Percentiles rank a stretch among this genome's conserved stretches.
Evolutionary conservation across 2,113 vertebrate species (phyloP).

Genomic region (Paralichthys olivaceus): DNA sequence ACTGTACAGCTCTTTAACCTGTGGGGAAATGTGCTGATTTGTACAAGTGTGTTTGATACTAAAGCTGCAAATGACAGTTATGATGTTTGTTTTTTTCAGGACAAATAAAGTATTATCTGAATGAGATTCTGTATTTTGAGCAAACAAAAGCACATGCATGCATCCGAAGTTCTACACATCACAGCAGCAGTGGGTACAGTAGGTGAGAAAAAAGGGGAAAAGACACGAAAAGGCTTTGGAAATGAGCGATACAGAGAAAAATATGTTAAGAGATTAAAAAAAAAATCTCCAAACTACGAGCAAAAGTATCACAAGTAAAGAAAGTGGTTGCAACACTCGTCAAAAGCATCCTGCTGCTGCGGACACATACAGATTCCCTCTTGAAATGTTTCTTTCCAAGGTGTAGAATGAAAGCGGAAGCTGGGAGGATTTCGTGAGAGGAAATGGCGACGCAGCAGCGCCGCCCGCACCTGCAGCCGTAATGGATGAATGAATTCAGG

Average conservation of each 20-base stretch:
- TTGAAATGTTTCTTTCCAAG: background rate
- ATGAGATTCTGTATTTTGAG: background rate
- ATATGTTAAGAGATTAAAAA: background rate
- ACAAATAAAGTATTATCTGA: background rate
- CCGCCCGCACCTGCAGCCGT: background rate
- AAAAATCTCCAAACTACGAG: conserved; percentile 11
- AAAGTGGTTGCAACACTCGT: conserved; percentile 11
- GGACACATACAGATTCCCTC: conserved; percentile 23
- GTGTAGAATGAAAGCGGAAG: background rate
- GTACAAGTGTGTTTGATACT: conserved; percentile 12
- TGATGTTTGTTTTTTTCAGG: background rate
- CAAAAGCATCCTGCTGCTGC: conserved; percentile 11
- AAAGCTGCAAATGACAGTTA: conserved; percentile 19
- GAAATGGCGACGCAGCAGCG: too few relatives aligned
- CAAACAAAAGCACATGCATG: conserved; percentile 50
- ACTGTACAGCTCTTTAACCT: conserved; percentile 12
- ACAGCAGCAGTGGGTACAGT: background rate
- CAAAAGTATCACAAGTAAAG: conserved; percentile 8
- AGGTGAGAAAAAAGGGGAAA: background rate
- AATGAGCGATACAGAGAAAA: background rate
- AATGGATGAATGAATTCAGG: background rate
- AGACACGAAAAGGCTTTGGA: background rate
- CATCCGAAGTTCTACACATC: conserved; percentile 2
- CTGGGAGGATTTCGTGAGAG: background rate
- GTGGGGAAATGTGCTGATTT: conserved; percentile 3